Evolutionary conservation across 2,113 vertebrate species (phyloP).

Genomic region (Sinocyclocheilus anshuiensis): DNA sequence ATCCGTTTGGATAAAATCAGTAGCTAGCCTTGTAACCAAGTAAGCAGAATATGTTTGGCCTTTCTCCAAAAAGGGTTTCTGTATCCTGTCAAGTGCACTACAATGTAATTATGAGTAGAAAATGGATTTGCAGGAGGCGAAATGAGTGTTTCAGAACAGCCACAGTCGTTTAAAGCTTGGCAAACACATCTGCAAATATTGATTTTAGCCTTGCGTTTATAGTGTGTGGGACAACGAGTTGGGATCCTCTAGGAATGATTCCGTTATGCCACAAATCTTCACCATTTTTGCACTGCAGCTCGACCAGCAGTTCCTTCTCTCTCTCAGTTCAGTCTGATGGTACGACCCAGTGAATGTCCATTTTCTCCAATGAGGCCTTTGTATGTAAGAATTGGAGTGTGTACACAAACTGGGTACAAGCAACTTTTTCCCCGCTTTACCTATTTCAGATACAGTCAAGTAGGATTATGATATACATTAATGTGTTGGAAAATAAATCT

Average conservation of each 20-base stretch:
- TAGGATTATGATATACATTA: neutral
- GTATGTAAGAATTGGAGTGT: slow-evolving; percentile 53
- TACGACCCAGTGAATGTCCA: slow-evolving; percentile 80
- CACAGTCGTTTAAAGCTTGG: slow-evolving; percentile 33
- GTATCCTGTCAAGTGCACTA: slow-evolving; percentile 35
- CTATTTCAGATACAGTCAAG: slow-evolving; percentile 20
- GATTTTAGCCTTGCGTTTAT: slow-evolving; percentile 32
- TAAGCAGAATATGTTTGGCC: slow-evolving; percentile 12
- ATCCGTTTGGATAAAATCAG: neutral
- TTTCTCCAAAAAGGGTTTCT: slow-evolving; percentile 36
- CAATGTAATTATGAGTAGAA: slow-evolving; percentile 21
- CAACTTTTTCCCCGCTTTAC: neutral
- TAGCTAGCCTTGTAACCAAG: neutral
- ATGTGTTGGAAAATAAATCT: slow-evolving; percentile 2
- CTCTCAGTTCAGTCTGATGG: slow-evolving; percentile 67
- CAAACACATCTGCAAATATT: slow-evolving; percentile 41
- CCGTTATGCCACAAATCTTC: slow-evolving; percentile 27
- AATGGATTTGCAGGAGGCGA: slow-evolving; percentile 16
- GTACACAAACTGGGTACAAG: slow-evolving; percentile 28
- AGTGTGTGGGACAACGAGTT: neutral
- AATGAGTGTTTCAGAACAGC: slow-evolving; percentile 38
- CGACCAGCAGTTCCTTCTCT: slow-evolving; percentile 52
- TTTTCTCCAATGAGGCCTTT: slow-evolving; percentile 77
- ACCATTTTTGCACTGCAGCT: slow-evolving; percentile 62
- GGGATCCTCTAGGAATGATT: neutral